These are phyloP conservation scores for Dendrocincla fuliginosa DNA, from an alignment of 2,797 vertebrate genomes.

Conservation along the genomic window DNA sequence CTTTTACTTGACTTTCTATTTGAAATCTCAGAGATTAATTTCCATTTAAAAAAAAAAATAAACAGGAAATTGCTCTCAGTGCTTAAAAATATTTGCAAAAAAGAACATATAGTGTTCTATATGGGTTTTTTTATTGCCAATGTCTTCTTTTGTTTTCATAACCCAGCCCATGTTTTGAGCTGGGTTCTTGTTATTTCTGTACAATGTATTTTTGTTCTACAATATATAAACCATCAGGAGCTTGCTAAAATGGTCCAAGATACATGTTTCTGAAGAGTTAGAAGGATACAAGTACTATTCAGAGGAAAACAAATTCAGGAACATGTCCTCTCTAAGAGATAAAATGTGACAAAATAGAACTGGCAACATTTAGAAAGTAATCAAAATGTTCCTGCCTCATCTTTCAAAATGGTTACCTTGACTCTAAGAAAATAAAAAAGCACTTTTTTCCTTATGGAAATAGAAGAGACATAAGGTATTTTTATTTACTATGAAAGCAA, in stretches of 20 bases:
- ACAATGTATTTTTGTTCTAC: background rate
- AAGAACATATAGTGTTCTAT: background rate
- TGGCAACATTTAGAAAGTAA: background rate
- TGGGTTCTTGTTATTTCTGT: background rate
- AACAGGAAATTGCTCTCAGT: background rate
- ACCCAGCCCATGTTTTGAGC: background rate
- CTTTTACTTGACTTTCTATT: background rate
- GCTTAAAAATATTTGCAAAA: background rate
- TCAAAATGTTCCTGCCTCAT: background rate
- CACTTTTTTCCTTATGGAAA: background rate
- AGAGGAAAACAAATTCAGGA: background rate
- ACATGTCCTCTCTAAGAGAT: background rate
- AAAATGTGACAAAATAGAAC: background rate
- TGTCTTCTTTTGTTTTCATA: background rate
- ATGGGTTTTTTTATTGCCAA: background rate
- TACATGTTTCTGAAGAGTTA: background rate
- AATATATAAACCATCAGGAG: background rate
- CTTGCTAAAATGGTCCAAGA: background rate
- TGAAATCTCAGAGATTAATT: background rate
- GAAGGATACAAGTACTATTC: background rate
- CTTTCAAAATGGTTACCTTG: background rate
- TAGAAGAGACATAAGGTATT: background rate
- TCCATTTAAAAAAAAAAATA: background rate
- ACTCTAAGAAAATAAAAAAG: background rate
- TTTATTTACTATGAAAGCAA: background rate